Conservation (phyloP, 2,113 vertebrate genomes). For the Entomyzon cyanotis region DNA sequence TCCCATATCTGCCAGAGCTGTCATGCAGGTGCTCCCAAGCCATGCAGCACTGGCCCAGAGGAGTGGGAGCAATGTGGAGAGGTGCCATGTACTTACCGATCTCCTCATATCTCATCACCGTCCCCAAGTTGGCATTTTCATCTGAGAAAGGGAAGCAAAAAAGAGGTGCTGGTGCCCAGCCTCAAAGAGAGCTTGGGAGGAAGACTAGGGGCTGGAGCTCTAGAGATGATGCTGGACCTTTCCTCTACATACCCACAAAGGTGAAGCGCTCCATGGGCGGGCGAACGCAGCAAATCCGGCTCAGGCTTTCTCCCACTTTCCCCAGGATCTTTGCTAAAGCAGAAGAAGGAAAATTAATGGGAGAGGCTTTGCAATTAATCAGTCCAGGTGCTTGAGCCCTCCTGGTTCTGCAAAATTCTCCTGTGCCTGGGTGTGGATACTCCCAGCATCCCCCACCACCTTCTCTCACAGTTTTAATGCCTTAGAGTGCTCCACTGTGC, state of each 20-base stretch:
- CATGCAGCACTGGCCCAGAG: rapidly evolving
- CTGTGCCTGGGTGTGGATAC: not conserved
- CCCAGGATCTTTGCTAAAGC: slow-evolving; percentile 89
- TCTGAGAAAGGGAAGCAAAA: slow-evolving; percentile 74
- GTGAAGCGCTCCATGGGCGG: slow-evolving; percentile 93
- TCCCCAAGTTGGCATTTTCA: slow-evolving; percentile 96
- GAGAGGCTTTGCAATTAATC: not conserved
- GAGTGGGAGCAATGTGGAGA: rapidly evolving
- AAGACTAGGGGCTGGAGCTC: not conserved
- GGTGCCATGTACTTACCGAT: slow-evolving; percentile 83
- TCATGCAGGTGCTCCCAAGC: not conserved
- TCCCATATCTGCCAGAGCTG: not conserved
- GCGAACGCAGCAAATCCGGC: slow-evolving; percentile 94
- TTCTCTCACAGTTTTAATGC: not conserved
- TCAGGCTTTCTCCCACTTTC: slow-evolving; percentile 92
- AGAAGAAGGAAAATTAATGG: not conserved
- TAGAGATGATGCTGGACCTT: not conserved
- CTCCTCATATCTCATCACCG: slow-evolving; percentile 93
- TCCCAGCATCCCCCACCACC: not conserved
- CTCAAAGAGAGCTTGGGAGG: not conserved
- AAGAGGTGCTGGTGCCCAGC: not conserved
- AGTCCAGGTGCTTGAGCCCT: rapidly evolving
- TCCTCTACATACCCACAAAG: slow-evolving; percentile 86
- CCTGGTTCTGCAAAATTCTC: not conserved
- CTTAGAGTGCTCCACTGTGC: rapidly evolving